Percentiles rank a stretch among this genome's conserved stretches.
Conservation (phyloP, 2,797 vertebrate genomes). For the Urophycis tenuis region DNA sequence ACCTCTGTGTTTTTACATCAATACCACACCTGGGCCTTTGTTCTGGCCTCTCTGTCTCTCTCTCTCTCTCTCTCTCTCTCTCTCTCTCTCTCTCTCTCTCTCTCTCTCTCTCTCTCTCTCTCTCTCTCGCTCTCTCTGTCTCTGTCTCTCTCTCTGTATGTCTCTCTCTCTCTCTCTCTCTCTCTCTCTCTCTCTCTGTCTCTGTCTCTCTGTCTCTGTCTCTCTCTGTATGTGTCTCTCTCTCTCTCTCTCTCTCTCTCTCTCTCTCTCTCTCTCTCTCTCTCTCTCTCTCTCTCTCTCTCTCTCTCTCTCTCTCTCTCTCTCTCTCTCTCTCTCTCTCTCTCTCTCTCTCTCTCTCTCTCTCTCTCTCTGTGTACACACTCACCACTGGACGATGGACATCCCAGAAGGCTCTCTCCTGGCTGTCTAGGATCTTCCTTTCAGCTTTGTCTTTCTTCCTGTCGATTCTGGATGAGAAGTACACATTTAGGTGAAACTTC, state of each 20-base stretch:
- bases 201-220: not conserved
- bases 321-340: not conserved
- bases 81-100: not conserved
- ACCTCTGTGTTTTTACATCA: conserved; percentile 11
- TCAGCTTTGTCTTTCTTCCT: conserved; percentile 96
- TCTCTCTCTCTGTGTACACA: not conserved
- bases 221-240: not conserved
- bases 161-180: not conserved
- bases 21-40: conserved; percentile 2
- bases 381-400: conserved; percentile 95
- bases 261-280: not conserved
- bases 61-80: not conserved
- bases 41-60: not conserved
- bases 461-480: conserved; percentile 76
- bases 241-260: not conserved
- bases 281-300: not conserved
- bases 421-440: conserved; percentile 94
- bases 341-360: not conserved
- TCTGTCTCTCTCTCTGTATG: not conserved
- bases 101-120: not conserved
- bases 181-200: not conserved
- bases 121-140: not conserved
- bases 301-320: not conserved
- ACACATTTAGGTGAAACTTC: not conserved
- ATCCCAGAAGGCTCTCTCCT: conserved; percentile 97